A percentile compares a stretch with the other conserved stretches of the same genome.
Evolutionary conservation across 2,888 invertebrate genomes (phyloP).

Genomic region (Limnephilus rhombicus): DNA sequence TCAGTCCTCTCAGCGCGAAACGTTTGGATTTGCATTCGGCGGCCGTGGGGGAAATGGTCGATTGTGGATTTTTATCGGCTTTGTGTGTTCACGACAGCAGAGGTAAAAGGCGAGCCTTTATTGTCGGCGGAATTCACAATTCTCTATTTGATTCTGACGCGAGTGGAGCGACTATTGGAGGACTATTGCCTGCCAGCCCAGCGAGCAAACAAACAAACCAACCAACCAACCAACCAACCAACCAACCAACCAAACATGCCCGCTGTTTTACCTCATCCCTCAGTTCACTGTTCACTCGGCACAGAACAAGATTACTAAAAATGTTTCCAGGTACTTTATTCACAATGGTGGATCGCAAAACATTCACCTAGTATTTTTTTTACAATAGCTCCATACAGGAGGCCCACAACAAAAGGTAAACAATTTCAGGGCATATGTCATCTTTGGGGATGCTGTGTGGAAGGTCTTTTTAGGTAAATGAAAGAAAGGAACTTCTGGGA

Average conservation of each 20-base stretch:
- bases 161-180: neutral
- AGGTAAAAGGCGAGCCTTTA: conserved; percentile 26
- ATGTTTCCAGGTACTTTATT: neutral
- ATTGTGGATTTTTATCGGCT: conserved; percentile 51
- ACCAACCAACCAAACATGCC: neutral
- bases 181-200: neutral
- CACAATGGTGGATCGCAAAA: neutral
- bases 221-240: too few species aligned
- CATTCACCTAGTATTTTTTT: neutral
- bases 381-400: too few species aligned
- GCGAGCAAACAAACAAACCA: neutral
- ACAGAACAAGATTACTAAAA: neutral
- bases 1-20: conserved; percentile 48
- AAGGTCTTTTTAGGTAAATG: too few species aligned
- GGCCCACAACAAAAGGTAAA: too few species aligned
- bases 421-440: too few species aligned
- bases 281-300: neutral
- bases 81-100: conserved; percentile 46
- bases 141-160: neutral
- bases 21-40: conserved; percentile 49
- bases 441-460: too few species aligned
- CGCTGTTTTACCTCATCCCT: neutral
- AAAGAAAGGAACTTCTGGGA: too few species aligned
- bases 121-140: conserved; percentile 29
- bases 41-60: conserved; percentile 47